These are phyloP conservation scores for Diadema setosum DNA, from an alignment of 35 echinoderm and acorn worm species.

Conservation along the genomic window DNA sequence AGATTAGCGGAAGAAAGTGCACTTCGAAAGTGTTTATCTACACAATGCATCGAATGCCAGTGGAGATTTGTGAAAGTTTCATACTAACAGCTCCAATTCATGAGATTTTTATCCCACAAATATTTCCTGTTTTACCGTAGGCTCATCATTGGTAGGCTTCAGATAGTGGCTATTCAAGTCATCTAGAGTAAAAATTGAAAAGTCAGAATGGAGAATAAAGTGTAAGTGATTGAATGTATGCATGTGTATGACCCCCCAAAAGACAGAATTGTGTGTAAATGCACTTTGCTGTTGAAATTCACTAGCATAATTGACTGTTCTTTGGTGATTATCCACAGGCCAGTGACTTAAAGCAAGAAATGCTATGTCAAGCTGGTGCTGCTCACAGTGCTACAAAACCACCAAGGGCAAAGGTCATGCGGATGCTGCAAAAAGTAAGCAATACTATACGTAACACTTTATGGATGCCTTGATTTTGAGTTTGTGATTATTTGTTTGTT, in stretches of 20 bases:
- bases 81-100: too few species aligned
- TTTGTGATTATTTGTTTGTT: background rate
- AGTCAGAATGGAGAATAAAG: background rate
- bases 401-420: background rate
- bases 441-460: background rate
- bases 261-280: background rate
- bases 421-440: slow-evolving; percentile 56
- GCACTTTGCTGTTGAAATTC: background rate
- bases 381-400: slow-evolving; percentile 35
- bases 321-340: background rate
- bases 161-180: background rate
- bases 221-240: background rate
- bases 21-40: too few species aligned
- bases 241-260: background rate
- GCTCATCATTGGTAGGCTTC: too few species aligned
- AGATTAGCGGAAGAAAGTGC: too few species aligned
- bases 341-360: slow-evolving; percentile 78
- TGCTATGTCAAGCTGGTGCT: slow-evolving; percentile 55
- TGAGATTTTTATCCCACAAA: too few species aligned
- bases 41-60: too few species aligned
- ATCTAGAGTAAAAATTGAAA: background rate
- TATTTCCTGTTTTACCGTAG: too few species aligned
- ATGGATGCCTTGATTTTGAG: background rate
- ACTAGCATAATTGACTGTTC: background rate
- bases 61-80: too few species aligned